These are phyloP conservation scores for Beaufortia kweichowensis DNA, from an alignment of 2,113 vertebrate species.

Conservation along the genomic window DNA sequence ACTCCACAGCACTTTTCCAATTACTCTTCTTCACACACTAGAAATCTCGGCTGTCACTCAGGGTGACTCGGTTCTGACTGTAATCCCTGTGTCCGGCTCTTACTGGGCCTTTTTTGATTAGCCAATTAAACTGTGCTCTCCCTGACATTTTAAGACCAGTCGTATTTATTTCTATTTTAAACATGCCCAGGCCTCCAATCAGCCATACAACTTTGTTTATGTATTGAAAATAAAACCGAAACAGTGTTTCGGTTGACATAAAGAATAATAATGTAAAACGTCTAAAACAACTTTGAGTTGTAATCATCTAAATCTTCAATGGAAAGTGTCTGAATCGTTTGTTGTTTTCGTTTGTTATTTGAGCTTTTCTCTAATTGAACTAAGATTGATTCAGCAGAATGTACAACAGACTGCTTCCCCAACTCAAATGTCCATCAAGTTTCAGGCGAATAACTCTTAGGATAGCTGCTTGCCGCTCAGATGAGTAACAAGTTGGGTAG, in stretches of 20 bases:
- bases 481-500: constrained; percentile 2
- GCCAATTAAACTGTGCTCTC: constrained; percentile 46
- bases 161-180: constrained; percentile 50
- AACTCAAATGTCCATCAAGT: constrained; percentile 28
- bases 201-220: constrained; percentile 18
- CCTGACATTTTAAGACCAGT: constrained; percentile 45
- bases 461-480: constrained; percentile 25
- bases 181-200: constrained; percentile 34
- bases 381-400: constrained; percentile 17
- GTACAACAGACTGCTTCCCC: constrained; percentile 16
- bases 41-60: constrained; percentile 59
- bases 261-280: too few species aligned
- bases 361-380: too few species aligned
- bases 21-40: constrained; percentile 58
- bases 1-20: constrained; percentile 58
- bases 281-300: neutral
- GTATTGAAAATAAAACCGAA: constrained; percentile 21
- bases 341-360: neutral
- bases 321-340: neutral
- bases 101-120: constrained; percentile 51
- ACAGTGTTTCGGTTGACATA: neutral
- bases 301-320: neutral
- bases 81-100: constrained; percentile 53
- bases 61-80: constrained; percentile 51
- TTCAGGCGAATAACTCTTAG: constrained; percentile 23